Base-by-base conservation (phyloP, 2,888 invertebrate species). In the Spicauda simplicius region DNA sequence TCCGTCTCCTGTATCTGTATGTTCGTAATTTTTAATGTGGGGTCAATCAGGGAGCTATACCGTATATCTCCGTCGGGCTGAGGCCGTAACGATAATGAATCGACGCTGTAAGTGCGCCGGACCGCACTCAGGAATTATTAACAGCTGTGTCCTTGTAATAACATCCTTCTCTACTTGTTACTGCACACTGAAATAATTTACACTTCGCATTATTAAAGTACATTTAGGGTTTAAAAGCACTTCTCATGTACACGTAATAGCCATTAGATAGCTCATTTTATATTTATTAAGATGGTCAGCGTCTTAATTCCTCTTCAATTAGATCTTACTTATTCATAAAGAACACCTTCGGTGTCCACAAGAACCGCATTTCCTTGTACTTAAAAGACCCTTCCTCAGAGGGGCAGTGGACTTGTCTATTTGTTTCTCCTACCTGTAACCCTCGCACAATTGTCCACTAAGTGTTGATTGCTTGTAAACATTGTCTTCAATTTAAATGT, bases 121-220 rank as follows among this genome's bases (percentile, higher is more conserved):
- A 94, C 93, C 93, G 88, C 91, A 88, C 91, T 93, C 90, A 90
- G 87, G 91, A 93, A 94, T 94, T 94, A 94, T 94, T 94, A 93
- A 92, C 86, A 82, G 84, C 86, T 78, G 83, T 85, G 83, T 84
- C 86, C 85, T 71, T 71, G 64, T 74, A 72, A 72, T 73, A 75
- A 73, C 73, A 69, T 63, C 72, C 63, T 65, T 69, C 57, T 12
- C 12, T 70, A 71, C 69, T 60, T 70, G 69, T 70, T 68, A 69
- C 69, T 58, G 64, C 12, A 37, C 37, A 12, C 12, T 12, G 11
- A 37, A 37, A 37, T 11, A 12, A 37, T 37, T 37, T 37, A 37
- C 1, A 37, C 11, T 37, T 37, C 2, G 12, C 12, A 68, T 64
- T 45, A 45, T 45, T 16, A 60, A 53, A 14, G 56, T 54, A 48